Evolutionary conservation across 2,113 vertebrate species (phyloP).

Genomic region (Trichomycterus rosablanca): DNA sequence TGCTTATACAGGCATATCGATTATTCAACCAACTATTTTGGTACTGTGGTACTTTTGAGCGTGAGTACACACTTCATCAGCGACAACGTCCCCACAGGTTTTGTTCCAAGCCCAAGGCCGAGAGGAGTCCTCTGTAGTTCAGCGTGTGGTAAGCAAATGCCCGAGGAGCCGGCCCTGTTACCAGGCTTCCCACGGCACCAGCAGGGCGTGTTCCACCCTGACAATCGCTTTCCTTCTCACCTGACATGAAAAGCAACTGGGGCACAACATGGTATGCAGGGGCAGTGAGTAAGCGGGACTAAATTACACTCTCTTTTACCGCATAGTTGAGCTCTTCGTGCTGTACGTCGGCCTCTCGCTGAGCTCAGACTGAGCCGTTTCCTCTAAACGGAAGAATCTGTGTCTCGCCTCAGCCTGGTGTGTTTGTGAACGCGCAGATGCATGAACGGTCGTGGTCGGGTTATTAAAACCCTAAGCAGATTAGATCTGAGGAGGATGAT

Average conservation of each 20-base stretch:
- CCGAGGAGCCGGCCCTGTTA: slow-evolving; percentile 21
- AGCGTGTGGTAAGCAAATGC: slow-evolving; percentile 19
- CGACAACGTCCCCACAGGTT: not conserved
- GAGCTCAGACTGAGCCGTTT: not conserved
- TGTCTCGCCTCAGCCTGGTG: not conserved
- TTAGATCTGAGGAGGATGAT: not conserved
- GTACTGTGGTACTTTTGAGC: too few relatives aligned
- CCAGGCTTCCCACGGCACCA: slow-evolving; percentile 51
- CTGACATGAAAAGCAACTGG: not conserved
- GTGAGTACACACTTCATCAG: slow-evolving; percentile 1
- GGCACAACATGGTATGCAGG: not conserved
- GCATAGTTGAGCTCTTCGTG: not conserved
- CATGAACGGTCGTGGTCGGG: not conserved
- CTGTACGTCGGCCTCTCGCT: not conserved
- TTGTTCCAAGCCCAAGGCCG: not conserved
- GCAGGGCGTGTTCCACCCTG: not conserved
- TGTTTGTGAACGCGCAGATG: not conserved
- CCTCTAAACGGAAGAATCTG: not conserved
- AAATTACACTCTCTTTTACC: not conserved
- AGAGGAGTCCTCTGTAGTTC: not conserved
- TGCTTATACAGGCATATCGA: too few relatives aligned
- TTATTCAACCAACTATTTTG: too few relatives aligned
- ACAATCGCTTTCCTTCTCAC: not conserved
- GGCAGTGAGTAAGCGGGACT: not conserved
- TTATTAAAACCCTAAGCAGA: not conserved